phyloP scores from a whole-genome alignment of 2,113 vertebrate genomes.

The Lepisosteus oculatus region DNA sequence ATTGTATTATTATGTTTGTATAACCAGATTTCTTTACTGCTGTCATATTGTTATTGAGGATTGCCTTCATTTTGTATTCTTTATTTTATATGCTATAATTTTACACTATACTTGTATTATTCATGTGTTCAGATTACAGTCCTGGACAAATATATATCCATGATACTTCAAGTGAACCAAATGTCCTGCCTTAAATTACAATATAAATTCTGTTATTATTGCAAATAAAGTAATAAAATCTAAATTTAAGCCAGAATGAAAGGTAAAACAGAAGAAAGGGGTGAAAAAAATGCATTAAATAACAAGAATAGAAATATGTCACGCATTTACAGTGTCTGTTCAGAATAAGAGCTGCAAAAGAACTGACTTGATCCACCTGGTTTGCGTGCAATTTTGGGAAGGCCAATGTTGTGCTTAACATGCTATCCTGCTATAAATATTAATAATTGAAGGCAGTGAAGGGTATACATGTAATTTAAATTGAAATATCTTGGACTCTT shows the following conservation, averaged over 20 bases:
- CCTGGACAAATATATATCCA: no score
- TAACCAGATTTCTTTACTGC: no score
- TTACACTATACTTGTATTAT: no score
- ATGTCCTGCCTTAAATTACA: no score
- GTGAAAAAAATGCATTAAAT: constrained; percentile 22
- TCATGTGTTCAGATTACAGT: no score
- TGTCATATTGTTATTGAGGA: no score
- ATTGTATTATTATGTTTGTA: no score
- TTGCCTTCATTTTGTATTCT: no score
- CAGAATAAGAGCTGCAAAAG: constrained; percentile 10
- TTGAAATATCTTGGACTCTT: constrained; percentile 38
- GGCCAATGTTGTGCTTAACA: constrained; percentile 27
- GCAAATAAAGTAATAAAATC: no score
- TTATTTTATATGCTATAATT: no score
- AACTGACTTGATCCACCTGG: constrained; percentile 10
- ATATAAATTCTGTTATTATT: no score
- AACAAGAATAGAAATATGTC: constrained; percentile 30
- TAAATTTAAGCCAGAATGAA: background rate
- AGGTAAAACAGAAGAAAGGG: background rate
- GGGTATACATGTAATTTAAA: constrained; percentile 31
- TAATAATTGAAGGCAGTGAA: constrained; percentile 41
- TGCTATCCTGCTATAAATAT: constrained; percentile 40
- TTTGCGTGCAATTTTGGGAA: constrained; percentile 27
- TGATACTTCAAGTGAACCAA: no score
- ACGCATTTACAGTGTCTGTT: background rate